Evolutionary conservation across 1,140 invertebrate species (phyloP).

Genomic region (Diplogasteroides magnus): DNA sequence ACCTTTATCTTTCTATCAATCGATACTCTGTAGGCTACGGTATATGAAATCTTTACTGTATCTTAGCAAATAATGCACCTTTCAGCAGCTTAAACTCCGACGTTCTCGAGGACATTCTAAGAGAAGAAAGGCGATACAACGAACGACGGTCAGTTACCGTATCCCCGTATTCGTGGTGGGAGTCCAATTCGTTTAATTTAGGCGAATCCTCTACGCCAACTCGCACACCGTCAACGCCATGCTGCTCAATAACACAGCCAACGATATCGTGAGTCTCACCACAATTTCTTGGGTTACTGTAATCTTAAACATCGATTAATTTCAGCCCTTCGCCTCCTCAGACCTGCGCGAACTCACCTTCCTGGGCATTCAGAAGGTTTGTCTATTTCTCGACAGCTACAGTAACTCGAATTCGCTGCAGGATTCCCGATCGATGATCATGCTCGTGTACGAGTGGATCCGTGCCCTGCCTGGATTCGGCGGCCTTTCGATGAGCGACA

Average conservation of each 20-base stretch:
- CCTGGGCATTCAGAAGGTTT: conserved; percentile 19
- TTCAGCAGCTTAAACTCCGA: no score
- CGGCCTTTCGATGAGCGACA: no score
- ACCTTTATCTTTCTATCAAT: no score
- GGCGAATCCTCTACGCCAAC: conserved; percentile 25
- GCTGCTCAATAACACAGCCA: conserved; percentile 4
- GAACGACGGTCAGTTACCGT: conserved; percentile 13
- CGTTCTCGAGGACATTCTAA: conserved; percentile 21
- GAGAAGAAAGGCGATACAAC: conserved; percentile 27
- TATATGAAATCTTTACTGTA: no score
- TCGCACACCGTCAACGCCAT: conserved; percentile 14
- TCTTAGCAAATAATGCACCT: no score
- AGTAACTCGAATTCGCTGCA: not conserved
- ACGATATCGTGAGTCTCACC: conserved; percentile 27
- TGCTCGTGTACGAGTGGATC: conserved; percentile 33
- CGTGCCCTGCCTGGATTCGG: conserved; percentile 14
- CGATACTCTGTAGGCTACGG: no score
- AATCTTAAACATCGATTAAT: not conserved
- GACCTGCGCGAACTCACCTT: conserved; percentile 27
- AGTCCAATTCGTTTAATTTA: not conserved
- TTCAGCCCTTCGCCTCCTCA: conserved; percentile 22
- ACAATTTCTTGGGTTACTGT: not conserved
- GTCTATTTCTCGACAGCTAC: no score
- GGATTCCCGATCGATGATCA: conserved; percentile 25
- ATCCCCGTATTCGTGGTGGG: not conserved